Evolutionary conservation across 2,888 invertebrate species (phyloP), one percentile per base, ranked within the genome.

Genomic region (Limenitis arthemis): DNA sequence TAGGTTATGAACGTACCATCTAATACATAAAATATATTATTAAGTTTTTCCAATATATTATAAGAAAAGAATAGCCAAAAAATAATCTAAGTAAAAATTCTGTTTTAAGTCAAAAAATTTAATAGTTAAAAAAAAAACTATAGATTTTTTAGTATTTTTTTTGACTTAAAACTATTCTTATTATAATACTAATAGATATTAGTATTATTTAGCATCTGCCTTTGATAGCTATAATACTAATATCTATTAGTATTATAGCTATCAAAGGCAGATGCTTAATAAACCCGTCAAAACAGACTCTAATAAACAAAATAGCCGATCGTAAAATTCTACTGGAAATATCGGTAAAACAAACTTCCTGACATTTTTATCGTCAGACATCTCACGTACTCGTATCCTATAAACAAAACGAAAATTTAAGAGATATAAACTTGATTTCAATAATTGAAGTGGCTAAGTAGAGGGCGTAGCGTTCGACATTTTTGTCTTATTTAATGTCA

Each of bases 341-440:
- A 48, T 53, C 33, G 48, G 52, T 47, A 51, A 44, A 54, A 52
- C 54, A 53, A 58, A 59, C 54, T 60, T 59, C 58, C 44, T 57
- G 59, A 63, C 60, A 57, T 61, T 56, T 64, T 61, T 63, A 61
- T 61, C 51, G 58, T 34, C 49, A 49, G 50, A 48, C 51, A 59
- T 57, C 53, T 46, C 59, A 61, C 61, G 61, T 61, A 52, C 33
- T 44, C 47, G 39, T 47, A 47, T 47, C 39, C 57, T 58, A 59
- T 71, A 72, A 72, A 71, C 68, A 67, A 67, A 68, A 69, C 65
- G 62, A 55, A 67, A 71, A 69, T 72, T 69, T 70, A 72, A 66
- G 63, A 61, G 64, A 62, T 66, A 67, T 70, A 65, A 64, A 65
- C 59, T 58, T 53, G 54, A 58, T 59, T 62, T 71, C 56, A 53